Base-by-base conservation (phyloP, 2,797 vertebrate species). In the Chaetophractus vellerosus region DNA sequence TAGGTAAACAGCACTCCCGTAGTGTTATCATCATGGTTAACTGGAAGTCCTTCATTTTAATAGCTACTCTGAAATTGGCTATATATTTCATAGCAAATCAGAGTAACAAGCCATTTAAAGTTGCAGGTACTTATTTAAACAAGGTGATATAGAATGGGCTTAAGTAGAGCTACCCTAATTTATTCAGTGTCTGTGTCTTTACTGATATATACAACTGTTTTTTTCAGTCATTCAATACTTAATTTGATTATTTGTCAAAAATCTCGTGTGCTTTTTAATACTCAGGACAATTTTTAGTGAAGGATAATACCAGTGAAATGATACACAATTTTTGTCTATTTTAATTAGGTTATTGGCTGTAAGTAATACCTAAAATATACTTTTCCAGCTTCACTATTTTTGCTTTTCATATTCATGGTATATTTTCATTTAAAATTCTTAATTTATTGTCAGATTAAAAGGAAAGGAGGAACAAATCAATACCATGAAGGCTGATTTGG, bases 381-480 rank as follows among this genome's bases (percentile, higher is more conserved):
- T 86, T 93, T 79, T 88, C 6, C 7, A 92, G 1, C 26, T 66
- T 21, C 4, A 86, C 1, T 84, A 76, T 68, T 90, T 95, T 80
- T 92, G 5, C 28, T 94, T 87, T 96, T 90, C 90, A 76, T 63
- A 28, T 10, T 88, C 26, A 57, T 92, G 28, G 81, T 74, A 76
- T 23, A 69, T 78, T 95, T 96, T 92, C 55, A 76, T 63, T 95
- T 89, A 64, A 91, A 66, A 15, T 86, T 96, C n/a, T 96, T 94
- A 91, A 94, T 68, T 95, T 96, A 87, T 95, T 95, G 38, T 95
- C 97, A 99, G 99, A 97, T 97, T 99, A 90, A 97, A 98, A 41
- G 98, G 97, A 78, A 99, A 99, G 97, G 99, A 99, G 52, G 98
- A 99, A 79, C 98, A 99, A 95, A 95, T 99, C 97, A 99, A 98